A percentile compares a stretch with the other conserved stretches of the same genome.
Conservation (phyloP, 2,113 vertebrate genomes). For the Ochotona princeps region DNA sequence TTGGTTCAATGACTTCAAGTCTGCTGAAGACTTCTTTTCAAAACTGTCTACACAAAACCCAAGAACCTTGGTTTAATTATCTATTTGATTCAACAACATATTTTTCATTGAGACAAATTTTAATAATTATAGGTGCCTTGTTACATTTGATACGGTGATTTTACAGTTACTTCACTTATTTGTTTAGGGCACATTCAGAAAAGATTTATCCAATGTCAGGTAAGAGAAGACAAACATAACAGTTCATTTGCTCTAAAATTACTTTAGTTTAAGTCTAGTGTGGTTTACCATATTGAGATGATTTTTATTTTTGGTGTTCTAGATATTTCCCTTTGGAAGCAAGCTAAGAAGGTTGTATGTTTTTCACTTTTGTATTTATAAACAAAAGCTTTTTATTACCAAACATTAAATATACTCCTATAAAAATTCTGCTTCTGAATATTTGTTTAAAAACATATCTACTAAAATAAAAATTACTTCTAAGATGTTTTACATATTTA, state of each 20-base stretch:
- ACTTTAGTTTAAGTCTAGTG: not conserved
- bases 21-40: not conserved
- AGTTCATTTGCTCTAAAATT: slow-evolving; percentile 42
- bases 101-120: slow-evolving; percentile 23
- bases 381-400: slow-evolving; percentile 37
- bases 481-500: slow-evolving; percentile 9
- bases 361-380: slow-evolving; percentile 43
- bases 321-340: not conserved
- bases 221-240: slow-evolving; percentile 15
- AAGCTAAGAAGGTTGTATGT: slow-evolving; percentile 42
- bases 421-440: slow-evolving; percentile 12
- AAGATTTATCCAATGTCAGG: slow-evolving; percentile 21
- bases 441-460: slow-evolving; percentile 24
- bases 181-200: not conserved
- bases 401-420: slow-evolving; percentile 29
- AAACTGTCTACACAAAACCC: not conserved
- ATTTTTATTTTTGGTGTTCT: slow-evolving; percentile 43
- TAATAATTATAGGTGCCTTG: not conserved
- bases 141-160: slow-evolving; percentile 17
- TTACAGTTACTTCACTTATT: slow-evolving; percentile 27
- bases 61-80: not conserved
- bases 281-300: slow-evolving; percentile 20
- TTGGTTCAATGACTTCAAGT: not conserved
- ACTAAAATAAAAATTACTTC: slow-evolving; percentile 42
- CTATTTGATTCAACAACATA: not conserved